Evolutionary conservation across 1,140 invertebrate species (phyloP).

Genomic region (Leptonema lineaticorne): DNA sequence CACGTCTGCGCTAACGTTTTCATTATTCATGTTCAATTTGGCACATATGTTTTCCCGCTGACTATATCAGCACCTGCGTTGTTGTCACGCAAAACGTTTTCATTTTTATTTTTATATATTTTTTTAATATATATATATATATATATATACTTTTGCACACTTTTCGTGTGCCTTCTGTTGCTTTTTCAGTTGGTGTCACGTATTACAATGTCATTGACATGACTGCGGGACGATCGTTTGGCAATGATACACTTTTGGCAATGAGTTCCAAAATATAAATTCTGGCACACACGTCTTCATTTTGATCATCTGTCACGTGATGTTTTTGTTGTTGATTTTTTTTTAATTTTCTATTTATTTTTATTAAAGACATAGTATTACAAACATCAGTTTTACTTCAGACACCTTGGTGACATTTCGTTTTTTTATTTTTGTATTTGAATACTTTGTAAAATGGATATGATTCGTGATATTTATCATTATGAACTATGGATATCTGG

Average conservation of each 20-base stretch:
- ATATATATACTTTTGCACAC: too few species aligned
- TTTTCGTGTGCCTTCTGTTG: too few species aligned
- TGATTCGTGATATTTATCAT: too few species aligned
- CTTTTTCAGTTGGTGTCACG: not conserved
- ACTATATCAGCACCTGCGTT: not conserved
- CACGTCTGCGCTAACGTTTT: not conserved
- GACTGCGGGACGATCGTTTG: too few species aligned
- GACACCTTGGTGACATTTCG: too few species aligned
- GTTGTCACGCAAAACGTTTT: not conserved
- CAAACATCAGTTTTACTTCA: not conserved
- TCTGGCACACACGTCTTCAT: not conserved
- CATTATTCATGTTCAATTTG: not conserved
- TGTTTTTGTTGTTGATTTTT: not conserved
- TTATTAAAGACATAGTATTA: not conserved
- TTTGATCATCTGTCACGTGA: not conserved
- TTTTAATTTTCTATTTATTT: not conserved
- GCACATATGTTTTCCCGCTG: not conserved
- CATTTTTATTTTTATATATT: not conserved
- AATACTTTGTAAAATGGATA: too few species aligned
- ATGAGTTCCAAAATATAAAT: not conserved
- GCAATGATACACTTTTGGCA: not conserved
- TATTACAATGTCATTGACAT: not conserved
- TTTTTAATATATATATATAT: too few species aligned
- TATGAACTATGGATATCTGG: too few species aligned
- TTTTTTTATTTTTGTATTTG: too few species aligned